Base-by-base conservation (phyloP, 2,113 vertebrate species). In the Labeo rohita region DNA sequence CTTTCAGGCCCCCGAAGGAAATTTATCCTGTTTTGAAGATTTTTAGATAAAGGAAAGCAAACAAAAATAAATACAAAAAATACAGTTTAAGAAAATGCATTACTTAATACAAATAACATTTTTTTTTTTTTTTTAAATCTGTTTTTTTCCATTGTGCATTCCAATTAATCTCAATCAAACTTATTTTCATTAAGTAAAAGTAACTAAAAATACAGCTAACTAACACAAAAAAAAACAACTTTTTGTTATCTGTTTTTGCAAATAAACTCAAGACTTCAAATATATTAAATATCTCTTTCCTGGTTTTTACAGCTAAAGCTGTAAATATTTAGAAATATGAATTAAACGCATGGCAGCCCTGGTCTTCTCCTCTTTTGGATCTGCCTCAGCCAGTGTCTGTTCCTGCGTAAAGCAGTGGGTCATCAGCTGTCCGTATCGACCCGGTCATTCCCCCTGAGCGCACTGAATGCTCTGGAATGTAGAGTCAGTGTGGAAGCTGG, bases 391-490 rank as follows among this genome's bases (percentile, higher is more conserved):
- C 36, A 36, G 23, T 49, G 63, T 50, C 23, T 70, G 63, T 82
- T 65, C 80, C 63, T 34, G 43, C 1, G 5, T 70, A n/a, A 82
- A 47, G 47, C 47, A 7, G 43, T 10, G 59, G 68, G 39, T 18
- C 80, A 52, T 83, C 80, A 36, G 65, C 47, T 54, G 80, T 83
- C 59, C 43, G 2, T 36, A 70, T 83, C 63, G 65, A 83, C 47
- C 47, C 45, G 6, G 15, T 83, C 47, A 70, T 81, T 81, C 43
- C 43, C 79, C 39, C 59, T 8, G 79, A 65, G 80, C 47, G 79
- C 85, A 90, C 87, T 87, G 36, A 84, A 87, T 89, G 89, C 85
- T 79, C 89, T 81, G 92, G 93, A 94, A 94, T 94, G 90, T 90
- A 89, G 89, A 89, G 23, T 39, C 91, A 63, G 75, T 73, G 90